A percentile compares a stretch with the other conserved stretches of the same genome.
Evolutionary conservation across 2,113 vertebrate genomes (phyloP).

Genomic region (Sapayoa aenigma): DNA sequence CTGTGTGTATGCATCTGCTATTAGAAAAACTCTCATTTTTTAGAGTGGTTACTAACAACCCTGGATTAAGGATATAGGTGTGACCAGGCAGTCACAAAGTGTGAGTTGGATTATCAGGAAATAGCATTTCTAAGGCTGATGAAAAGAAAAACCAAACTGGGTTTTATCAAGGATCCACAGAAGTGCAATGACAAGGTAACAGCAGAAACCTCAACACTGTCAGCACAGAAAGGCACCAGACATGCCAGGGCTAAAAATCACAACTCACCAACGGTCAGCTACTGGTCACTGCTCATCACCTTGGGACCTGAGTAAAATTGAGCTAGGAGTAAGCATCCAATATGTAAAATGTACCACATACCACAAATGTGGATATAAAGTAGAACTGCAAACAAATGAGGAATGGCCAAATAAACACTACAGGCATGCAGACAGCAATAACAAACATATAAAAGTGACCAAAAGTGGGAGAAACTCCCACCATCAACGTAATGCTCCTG

Average conservation of each 20-base stretch:
- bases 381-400: neutral
- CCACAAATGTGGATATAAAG: neutral
- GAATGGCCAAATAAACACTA: neutral
- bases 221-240: neutral
- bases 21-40: neutral
- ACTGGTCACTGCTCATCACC: neutral
- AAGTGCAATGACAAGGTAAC: neutral
- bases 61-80: neutral
- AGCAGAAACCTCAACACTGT: neutral
- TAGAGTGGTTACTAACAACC: neutral
- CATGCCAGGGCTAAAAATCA: neutral
- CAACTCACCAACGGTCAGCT: neutral
- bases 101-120: neutral
- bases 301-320: neutral
- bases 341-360: neutral
- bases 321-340: neutral
- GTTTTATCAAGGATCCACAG: neutral
- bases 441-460: neutral
- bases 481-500: neutral
- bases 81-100: neutral
- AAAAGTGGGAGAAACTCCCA: neutral
- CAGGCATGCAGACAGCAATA: neutral
- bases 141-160: accelerated
- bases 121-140: neutral
- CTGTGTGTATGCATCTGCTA: neutral